Evolutionary conservation across 2,888 invertebrate genomes (phyloP).

Genomic region (Exephanes ischioxanthus): DNA sequence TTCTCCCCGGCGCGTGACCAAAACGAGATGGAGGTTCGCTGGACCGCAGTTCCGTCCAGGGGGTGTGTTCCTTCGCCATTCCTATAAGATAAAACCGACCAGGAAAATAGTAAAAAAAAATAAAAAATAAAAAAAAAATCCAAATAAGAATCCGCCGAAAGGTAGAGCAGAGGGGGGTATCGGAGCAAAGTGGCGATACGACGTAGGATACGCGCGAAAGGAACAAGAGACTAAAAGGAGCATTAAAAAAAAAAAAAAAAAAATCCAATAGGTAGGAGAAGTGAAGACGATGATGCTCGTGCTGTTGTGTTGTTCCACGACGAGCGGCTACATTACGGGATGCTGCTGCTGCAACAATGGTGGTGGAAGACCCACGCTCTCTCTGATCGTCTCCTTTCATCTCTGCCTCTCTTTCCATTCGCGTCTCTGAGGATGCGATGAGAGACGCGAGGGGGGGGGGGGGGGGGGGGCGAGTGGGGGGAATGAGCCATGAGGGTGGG

Average conservation of each 20-base stretch:
- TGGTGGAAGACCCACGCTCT: constrained; percentile 43
- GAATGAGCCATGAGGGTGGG: constrained; percentile 29
- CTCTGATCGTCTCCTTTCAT: constrained; percentile 30
- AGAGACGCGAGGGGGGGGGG: constrained; percentile 13
- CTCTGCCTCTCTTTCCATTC: constrained; percentile 24
- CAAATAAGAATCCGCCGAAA: constrained; percentile 38
- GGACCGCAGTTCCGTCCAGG: constrained; percentile 45
- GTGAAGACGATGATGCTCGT: constrained; percentile 44
- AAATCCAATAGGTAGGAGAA: constrained; percentile 22
- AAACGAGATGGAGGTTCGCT: constrained; percentile 55
- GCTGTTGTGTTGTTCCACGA: constrained; percentile 27
- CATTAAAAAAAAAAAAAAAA: not conserved
- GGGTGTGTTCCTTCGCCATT: constrained; percentile 59
- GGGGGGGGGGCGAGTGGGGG: constrained; percentile 5
- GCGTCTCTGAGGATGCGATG: constrained; percentile 34
- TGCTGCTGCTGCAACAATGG: constrained; percentile 43
- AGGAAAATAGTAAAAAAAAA: constrained; percentile 13
- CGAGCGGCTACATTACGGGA: constrained; percentile 48
- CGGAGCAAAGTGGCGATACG: constrained; percentile 66
- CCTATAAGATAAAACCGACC: constrained; percentile 64
- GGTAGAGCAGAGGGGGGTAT: constrained; percentile 8
- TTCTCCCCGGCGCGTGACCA: constrained; percentile 51
- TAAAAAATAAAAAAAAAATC: constrained; percentile 46
- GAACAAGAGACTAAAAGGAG: constrained; percentile 32
- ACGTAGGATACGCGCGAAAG: constrained; percentile 54